Conservation (phyloP, 35 echinoderm and acorn worm genomes). For the Nesometra sesokonis region DNA sequence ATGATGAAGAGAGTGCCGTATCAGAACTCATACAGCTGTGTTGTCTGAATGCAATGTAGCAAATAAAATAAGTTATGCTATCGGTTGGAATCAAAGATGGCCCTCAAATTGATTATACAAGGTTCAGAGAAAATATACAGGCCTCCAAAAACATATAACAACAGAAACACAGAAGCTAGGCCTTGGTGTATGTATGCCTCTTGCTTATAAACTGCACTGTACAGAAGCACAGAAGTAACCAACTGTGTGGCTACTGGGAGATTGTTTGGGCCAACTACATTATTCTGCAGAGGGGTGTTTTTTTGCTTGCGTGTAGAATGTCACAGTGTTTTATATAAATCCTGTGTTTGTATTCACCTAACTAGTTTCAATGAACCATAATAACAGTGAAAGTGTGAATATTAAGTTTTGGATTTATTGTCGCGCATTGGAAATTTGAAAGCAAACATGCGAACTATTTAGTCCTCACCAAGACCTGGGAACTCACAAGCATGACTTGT, state of each 20-base stretch:
- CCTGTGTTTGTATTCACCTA: neutral
- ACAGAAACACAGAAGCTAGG: neutral
- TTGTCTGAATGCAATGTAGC: neutral
- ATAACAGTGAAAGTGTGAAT: neutral
- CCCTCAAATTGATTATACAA: neutral
- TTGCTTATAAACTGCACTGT: neutral
- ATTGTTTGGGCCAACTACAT: neutral
- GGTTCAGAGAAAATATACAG: neutral
- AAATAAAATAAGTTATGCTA: neutral
- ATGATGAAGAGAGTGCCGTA: neutral
- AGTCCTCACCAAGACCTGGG: neutral
- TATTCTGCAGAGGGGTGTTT: neutral
- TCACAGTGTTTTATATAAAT: neutral
- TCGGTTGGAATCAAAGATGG: neutral
- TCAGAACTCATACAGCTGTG: neutral
- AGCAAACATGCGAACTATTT: neutral
- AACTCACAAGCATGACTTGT: too few species aligned
- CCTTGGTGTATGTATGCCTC: neutral
- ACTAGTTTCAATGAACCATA: neutral
- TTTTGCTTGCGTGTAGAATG: neutral
- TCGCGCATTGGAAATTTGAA: neutral
- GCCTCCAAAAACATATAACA: neutral
- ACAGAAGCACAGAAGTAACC: neutral
- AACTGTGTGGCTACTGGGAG: neutral
- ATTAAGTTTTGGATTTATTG: neutral